phyloP scores from a whole-genome alignment of 2,113 vertebrate species.

The Oreochromis aureus region DNA sequence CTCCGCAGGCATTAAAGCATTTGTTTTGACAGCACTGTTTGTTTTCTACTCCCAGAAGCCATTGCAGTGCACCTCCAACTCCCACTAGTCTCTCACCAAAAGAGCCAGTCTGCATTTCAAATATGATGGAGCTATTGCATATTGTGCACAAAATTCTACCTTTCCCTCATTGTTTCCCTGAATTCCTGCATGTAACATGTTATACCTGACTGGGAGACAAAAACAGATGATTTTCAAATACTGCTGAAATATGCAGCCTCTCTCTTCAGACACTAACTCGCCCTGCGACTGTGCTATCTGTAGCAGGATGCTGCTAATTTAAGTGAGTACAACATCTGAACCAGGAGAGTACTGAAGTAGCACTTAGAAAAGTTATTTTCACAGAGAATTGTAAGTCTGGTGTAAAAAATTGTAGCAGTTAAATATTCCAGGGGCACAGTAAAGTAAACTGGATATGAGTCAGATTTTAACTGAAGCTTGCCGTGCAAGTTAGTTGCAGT shows the following conservation, averaged over 20 bases:
- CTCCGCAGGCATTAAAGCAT: conserved; percentile 72
- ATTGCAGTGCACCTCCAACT: conserved; percentile 72
- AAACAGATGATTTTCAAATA: conserved; percentile 16
- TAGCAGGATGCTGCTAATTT: neutral
- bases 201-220: conserved; percentile 30
- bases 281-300: neutral
- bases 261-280: neutral
- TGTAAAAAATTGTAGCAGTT: neutral
- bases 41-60: conserved; percentile 76
- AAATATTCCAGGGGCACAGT: neutral
- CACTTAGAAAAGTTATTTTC: neutral
- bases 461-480: neutral
- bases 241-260: neutral
- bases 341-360: neutral
- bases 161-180: conserved; percentile 21
- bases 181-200: conserved; percentile 27
- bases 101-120: conserved; percentile 68
- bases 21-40: conserved; percentile 76
- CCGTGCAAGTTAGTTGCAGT: neutral
- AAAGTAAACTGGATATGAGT: neutral
- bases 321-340: neutral
- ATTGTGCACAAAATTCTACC: conserved; percentile 58
- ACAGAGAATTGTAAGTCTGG: neutral
- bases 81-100: conserved; percentile 72
- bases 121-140: conserved; percentile 69